phyloP scores from a whole-genome alignment of 2,888 invertebrate genomes.

The Iphiclides podalirius region DNA sequence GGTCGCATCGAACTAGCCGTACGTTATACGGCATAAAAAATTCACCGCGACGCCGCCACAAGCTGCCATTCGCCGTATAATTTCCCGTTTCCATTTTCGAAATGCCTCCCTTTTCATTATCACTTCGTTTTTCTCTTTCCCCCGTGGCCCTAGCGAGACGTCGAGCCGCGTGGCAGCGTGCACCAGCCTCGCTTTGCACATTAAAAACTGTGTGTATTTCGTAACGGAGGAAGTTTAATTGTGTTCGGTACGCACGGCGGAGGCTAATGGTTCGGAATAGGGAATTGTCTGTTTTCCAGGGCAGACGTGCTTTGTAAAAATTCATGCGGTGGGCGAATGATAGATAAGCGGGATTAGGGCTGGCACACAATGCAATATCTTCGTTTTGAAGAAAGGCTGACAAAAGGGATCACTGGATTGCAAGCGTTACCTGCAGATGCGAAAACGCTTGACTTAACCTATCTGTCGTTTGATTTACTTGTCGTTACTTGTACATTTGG shows the following conservation, averaged over 20 bases:
- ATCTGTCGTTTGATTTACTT: too few relatives aligned
- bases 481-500: too few relatives aligned
- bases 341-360: background rate
- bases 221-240: background rate
- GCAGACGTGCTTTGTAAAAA: background rate
- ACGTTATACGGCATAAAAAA: slow-evolving; percentile 33
- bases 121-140: slow-evolving; percentile 29
- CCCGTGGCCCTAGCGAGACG: background rate
- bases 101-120: slow-evolving; percentile 33
- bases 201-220: slow-evolving; percentile 5
- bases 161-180: background rate
- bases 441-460: too few relatives aligned
- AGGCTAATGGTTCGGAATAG: background rate
- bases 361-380: too few relatives aligned
- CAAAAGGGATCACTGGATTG: too few relatives aligned
- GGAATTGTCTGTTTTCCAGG: background rate
- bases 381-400: too few relatives aligned
- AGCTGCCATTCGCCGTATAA: slow-evolving; percentile 36
- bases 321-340: background rate
- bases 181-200: slow-evolving; percentile 12
- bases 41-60: slow-evolving; percentile 31
- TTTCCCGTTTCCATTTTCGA: slow-evolving; percentile 37
- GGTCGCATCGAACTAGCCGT: slow-evolving; percentile 19
- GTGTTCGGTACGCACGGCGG: background rate
- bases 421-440: too few relatives aligned